These are phyloP conservation scores for Drosophila putrida DNA, from an alignment of 2,888 invertebrate genomes.

Conservation along the genomic window DNA sequence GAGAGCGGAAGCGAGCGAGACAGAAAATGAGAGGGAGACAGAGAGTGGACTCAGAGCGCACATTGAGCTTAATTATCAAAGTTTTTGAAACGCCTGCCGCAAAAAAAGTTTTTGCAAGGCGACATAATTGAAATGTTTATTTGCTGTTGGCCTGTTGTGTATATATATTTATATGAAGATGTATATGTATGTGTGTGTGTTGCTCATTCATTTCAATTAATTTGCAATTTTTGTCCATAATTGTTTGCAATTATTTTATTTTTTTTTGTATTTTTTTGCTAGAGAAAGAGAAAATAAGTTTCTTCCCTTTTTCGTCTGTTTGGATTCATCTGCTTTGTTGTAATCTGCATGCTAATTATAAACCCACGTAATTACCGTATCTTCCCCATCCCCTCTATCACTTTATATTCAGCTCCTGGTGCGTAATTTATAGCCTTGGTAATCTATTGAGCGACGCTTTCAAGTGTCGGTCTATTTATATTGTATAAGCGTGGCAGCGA, in stretches of 20 bases:
- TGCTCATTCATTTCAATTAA: conserved; percentile 69
- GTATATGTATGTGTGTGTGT: conserved; percentile 9
- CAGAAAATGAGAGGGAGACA: background rate
- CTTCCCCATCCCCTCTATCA: background rate
- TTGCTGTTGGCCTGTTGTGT: conserved; percentile 47
- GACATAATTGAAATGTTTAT: conserved; percentile 74
- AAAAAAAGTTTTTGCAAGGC: conserved; percentile 49
- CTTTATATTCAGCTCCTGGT: conserved; percentile 10
- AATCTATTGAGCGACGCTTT: conserved; percentile 59
- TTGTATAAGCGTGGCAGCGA: conserved; percentile 32
- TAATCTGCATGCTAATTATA: conserved; percentile 65
- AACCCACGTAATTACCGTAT: conserved; percentile 54
- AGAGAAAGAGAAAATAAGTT: background rate
- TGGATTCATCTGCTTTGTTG: conserved; percentile 35
- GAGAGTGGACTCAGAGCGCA: conserved; percentile 22
- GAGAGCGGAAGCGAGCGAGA: background rate
- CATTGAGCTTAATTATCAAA: conserved; percentile 70
- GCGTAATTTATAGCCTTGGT: conserved; percentile 59
- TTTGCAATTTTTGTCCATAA: conserved; percentile 63
- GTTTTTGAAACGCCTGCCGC: conserved; percentile 44
- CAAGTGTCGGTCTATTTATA: conserved; percentile 55
- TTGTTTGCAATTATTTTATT: conserved; percentile 44
- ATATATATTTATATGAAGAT: conserved; percentile 2
- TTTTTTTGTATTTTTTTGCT: conserved; percentile 24
- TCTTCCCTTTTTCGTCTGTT: background rate